A percentile compares a stretch with the other conserved stretches of the same genome.
Conservation (phyloP, 2,797 vertebrate genomes). For the Cyclopterus lumpus region DNA sequence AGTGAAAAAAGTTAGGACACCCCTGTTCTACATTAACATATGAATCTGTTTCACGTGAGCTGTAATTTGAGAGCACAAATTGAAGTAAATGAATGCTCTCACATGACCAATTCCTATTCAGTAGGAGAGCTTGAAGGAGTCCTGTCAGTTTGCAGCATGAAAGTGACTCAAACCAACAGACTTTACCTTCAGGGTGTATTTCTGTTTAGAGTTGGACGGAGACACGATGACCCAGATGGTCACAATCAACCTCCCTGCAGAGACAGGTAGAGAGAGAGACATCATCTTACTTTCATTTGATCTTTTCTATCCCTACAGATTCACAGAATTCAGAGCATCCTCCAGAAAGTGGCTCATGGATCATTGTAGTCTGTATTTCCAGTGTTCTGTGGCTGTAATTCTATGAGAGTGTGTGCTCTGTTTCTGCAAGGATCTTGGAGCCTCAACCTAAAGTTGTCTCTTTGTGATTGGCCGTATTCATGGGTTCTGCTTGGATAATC, state of each 20-base stretch:
- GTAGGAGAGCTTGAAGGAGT: no score
- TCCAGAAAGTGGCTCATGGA: neutral
- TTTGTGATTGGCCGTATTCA: neutral
- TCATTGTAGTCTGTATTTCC: neutral
- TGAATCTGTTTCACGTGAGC: no score
- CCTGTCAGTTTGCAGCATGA: neutral
- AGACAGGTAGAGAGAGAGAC: neutral
- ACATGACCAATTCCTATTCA: no score
- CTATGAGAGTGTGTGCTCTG: no score
- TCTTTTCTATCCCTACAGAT: neutral
- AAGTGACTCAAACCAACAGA: neutral
- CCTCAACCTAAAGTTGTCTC: neutral
- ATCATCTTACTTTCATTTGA: neutral
- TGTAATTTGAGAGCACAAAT: no score
- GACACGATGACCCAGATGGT: slow-evolving; percentile 89
- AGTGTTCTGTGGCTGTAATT: no score
- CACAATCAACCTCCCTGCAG: slow-evolving; percentile 83
- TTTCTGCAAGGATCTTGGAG: neutral
- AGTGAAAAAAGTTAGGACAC: no score
- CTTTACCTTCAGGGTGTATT: slow-evolving; percentile 81
- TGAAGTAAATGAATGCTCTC: no score
- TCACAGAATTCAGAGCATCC: neutral
- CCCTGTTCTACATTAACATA: no score
- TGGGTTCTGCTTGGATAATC: neutral
- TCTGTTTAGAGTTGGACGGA: slow-evolving; percentile 87